Evolutionary conservation across 2,888 invertebrate species (phyloP), one percentile per base, ranked within the genome.

Genomic region (Drosophila acutilabella): DNA sequence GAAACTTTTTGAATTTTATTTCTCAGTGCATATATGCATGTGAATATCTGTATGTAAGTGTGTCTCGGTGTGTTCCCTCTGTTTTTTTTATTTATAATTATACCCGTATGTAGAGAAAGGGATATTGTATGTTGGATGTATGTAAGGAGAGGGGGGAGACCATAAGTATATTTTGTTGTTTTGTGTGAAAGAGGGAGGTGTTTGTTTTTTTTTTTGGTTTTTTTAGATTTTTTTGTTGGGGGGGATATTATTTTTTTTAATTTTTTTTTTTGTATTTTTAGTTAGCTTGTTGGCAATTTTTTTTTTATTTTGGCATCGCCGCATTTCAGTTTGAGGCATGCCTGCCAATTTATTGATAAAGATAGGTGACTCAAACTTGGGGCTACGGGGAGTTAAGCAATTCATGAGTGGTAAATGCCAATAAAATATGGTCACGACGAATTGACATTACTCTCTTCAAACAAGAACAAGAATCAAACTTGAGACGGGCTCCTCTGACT

Each of bases 321-420:
- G 54, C 66, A 51, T 51, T 61, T 60, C 71, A 71, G 72, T 78
- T 80, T 74, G 86, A 74, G 82, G 71, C 71, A 65, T 58, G 73
- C 66, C 80, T 80, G 81, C 76, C 83, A 82, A 76, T 80, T 83
- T 86, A 86, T 83, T 82, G 83, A 86, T 86, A 83, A 86, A 86
- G 81, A 79, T 68, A 59, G 70, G 51, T 23, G 59, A 16, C 56
- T 20, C 40, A 18, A 20, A 33, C 30, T 42, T 36, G 47, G n/a
- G 14, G 13, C 54, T 64, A 73, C 58, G 53, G 50, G 68, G 61
- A 73, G 66, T 77, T 73, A 77, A 73, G 42, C 70, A 73, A 66
- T 58, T 51, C 58, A 50, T 20, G 50, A 60, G 64, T 41, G 42
- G 20, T 54, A 40, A 65, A 65, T 42, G 23, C 58, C 48, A 64